These are phyloP conservation scores for Aptenodytes patagonicus DNA, from an alignment of 2,113 vertebrate species.

Conservation along the genomic window DNA sequence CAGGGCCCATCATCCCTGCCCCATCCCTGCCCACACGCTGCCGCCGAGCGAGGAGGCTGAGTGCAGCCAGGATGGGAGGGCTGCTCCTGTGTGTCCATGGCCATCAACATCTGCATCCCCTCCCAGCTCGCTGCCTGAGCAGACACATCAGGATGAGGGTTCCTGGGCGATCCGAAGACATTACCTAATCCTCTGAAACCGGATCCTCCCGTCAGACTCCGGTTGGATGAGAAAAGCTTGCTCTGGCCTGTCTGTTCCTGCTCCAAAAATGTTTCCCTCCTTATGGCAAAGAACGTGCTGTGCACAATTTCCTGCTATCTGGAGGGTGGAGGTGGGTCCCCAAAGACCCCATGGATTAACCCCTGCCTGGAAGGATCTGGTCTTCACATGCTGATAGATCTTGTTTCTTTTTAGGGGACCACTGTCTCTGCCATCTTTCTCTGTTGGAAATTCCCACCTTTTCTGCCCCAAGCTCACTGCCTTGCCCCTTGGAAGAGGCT, in stretches of 20 bases:
- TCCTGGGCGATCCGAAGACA: background rate
- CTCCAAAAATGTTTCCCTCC: background rate
- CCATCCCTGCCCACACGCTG: fast-evolving
- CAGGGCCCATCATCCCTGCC: background rate
- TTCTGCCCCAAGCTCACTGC: background rate
- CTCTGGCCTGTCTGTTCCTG: slow-evolving; percentile 42
- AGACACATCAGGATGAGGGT: background rate
- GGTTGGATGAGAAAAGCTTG: slow-evolving; percentile 9
- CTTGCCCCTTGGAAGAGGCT: background rate
- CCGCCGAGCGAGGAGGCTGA: fast-evolving
- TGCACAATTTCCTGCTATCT: background rate
- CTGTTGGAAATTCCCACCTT: background rate
- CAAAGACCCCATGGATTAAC: background rate
- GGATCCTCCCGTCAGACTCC: slow-evolving; percentile 9
- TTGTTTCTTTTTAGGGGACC: background rate
- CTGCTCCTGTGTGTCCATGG: background rate
- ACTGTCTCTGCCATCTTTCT: background rate
- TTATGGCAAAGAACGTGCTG: background rate
- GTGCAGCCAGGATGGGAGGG: fast-evolving
- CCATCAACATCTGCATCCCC: background rate
- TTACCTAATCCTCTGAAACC: slow-evolving; percentile 23
- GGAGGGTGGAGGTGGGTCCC: slow-evolving; percentile 3
- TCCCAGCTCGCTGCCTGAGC: background rate
- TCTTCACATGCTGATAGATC: background rate
- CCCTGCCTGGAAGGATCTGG: background rate